Evolutionary conservation across 2,113 vertebrate genomes (phyloP).

Genomic region (Psammodynastes pulverulentus): DNA sequence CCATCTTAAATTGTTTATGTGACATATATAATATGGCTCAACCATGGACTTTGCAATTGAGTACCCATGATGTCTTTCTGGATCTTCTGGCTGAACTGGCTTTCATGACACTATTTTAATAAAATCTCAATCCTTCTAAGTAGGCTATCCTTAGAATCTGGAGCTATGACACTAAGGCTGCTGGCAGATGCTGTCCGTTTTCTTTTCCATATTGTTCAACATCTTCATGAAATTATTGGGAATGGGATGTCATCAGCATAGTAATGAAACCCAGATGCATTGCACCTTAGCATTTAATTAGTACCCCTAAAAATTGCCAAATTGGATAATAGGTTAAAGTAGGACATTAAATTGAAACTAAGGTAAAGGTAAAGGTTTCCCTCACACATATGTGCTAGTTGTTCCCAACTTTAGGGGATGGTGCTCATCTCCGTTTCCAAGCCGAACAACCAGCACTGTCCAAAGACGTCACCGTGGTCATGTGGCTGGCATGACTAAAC

Average conservation of each 20-base stretch:
- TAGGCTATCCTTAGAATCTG: background rate
- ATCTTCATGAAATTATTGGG: background rate
- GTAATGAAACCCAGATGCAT: background rate
- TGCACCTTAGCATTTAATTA: background rate
- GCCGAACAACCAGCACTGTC: too few relatives aligned
- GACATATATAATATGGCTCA: background rate
- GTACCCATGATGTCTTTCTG: background rate
- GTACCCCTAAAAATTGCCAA: background rate
- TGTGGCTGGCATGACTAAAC: too few relatives aligned
- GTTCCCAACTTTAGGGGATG: too few relatives aligned
- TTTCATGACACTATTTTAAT: background rate
- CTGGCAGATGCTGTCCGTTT: background rate
- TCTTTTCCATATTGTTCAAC: background rate
- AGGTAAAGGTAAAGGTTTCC: too few relatives aligned
- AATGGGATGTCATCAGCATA: background rate
- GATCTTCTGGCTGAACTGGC: background rate
- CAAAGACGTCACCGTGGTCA: too few relatives aligned
- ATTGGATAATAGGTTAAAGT: background rate
- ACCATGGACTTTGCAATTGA: background rate
- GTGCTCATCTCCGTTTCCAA: too few relatives aligned
- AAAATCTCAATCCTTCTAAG: background rate
- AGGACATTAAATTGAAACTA: background rate
- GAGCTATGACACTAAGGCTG: background rate
- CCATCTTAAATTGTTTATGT: background rate
- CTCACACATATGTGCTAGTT: too few relatives aligned